Evolutionary conservation across 1,140 invertebrate species (phyloP).

Genomic region (Hylaeus volcanicus): DNA sequence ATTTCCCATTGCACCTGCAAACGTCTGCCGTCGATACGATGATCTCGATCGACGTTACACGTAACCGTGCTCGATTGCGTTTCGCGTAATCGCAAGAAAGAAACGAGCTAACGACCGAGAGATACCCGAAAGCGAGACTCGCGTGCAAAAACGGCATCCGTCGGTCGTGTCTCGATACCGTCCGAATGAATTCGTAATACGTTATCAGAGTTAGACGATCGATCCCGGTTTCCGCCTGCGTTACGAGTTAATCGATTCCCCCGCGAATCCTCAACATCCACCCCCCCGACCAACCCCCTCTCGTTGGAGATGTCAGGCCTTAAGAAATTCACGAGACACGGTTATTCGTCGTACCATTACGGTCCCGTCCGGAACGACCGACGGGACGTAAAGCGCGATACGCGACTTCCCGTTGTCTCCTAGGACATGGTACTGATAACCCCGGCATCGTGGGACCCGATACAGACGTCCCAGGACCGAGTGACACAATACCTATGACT

Average conservation of each 20-base stretch:
- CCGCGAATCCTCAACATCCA: not conserved
- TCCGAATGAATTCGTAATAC: constrained; percentile 13
- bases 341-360: not conserved
- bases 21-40: not conserved
- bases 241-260: constrained; percentile 19
- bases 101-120: too few species aligned
- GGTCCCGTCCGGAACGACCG: not conserved
- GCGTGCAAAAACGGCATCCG: not conserved
- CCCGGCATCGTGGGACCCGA: not conserved
- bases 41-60: too few species aligned
- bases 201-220: constrained; percentile 12
- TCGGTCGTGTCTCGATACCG: not conserved
- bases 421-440: not conserved
- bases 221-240: not conserved
- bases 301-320: constrained; percentile 8
- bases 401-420: not conserved
- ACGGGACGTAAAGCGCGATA: too few species aligned
- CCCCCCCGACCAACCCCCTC: too few species aligned
- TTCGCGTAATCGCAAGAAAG: too few species aligned
- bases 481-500: too few species aligned
- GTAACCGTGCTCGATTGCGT: too few species aligned
- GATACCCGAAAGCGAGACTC: too few species aligned
- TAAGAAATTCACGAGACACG: constrained; percentile 14
- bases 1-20: constrained; percentile 26
- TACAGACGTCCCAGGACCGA: not conserved